Conservation (phyloP, 2,888 invertebrate species). For the Plagodis dolabraria region DNA sequence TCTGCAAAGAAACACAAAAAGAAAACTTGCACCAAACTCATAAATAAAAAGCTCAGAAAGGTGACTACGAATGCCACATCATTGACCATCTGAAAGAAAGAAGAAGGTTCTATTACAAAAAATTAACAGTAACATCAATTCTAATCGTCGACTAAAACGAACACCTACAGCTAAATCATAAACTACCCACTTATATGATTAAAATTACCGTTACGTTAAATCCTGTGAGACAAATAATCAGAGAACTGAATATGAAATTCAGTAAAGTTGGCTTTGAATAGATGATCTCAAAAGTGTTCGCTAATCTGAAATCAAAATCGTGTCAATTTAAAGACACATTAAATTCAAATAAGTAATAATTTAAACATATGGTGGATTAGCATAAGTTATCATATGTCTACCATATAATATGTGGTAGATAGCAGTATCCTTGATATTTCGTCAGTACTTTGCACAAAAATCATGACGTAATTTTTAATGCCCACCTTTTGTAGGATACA, state of each 20-base stretch:
- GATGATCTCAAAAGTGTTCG: slow-evolving; percentile 48
- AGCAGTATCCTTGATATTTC: too few species aligned
- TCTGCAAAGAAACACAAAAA: slow-evolving; percentile 67
- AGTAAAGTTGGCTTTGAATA: slow-evolving; percentile 55
- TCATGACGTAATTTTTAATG: too few species aligned
- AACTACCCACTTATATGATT: too few species aligned
- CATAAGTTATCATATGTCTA: not conserved
- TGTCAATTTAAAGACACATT: not conserved
- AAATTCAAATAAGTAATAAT: not conserved
- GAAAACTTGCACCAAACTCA: slow-evolving; percentile 60
- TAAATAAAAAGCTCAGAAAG: slow-evolving; percentile 57
- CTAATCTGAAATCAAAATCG: slow-evolving; percentile 44
- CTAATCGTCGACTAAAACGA: too few species aligned
- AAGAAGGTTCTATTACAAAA: too few species aligned
- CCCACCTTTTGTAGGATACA: too few species aligned
- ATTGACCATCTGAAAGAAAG: slow-evolving; percentile 51
- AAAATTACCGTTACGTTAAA: slow-evolving; percentile 59
- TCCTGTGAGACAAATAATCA: slow-evolving; percentile 62
- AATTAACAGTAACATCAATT: too few species aligned
- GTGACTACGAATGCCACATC: slow-evolving; percentile 47
- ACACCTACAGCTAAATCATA: too few species aligned
- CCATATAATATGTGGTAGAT: too few species aligned
- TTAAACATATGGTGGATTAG: not conserved
- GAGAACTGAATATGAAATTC: slow-evolving; percentile 60
- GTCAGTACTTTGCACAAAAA: too few species aligned